A percentile compares a stretch with the other conserved stretches of the same genome.
phyloP scores from a whole-genome alignment of 2,888 invertebrate species.

The Pharmacophagus antenor region DNA sequence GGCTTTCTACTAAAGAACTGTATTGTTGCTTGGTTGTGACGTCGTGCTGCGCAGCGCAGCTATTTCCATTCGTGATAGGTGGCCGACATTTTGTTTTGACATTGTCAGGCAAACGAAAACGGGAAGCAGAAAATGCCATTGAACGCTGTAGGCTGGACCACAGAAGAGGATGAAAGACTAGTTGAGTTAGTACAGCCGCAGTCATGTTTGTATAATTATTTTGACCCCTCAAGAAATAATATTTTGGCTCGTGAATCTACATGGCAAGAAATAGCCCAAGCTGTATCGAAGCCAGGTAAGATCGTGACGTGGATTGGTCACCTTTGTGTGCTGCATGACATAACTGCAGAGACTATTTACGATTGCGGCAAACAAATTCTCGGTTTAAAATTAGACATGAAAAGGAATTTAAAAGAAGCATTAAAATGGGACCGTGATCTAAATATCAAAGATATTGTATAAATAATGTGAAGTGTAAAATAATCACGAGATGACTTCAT shows the following conservation, averaged over 20 bases:
- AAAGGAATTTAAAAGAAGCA: slow-evolving; percentile 14
- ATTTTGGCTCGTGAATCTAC: slow-evolving; percentile 65
- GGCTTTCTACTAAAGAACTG: slow-evolving; percentile 10
- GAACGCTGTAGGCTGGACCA: slow-evolving; percentile 66
- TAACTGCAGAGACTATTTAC: slow-evolving; percentile 40
- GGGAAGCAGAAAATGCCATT: slow-evolving; percentile 62
- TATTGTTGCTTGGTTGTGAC: slow-evolving; percentile 47
- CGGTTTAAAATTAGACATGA: slow-evolving; percentile 14
- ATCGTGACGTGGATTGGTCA: slow-evolving; percentile 33
- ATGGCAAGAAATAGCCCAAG: slow-evolving; percentile 70
- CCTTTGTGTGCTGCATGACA: slow-evolving; percentile 50
- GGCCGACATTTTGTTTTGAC: slow-evolving; percentile 69
- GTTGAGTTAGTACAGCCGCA: slow-evolving; percentile 68
- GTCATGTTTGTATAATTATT: slow-evolving; percentile 59
- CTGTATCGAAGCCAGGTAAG: slow-evolving; percentile 66
- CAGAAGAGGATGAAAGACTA: slow-evolving; percentile 65
- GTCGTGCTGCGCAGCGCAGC: slow-evolving; percentile 69
- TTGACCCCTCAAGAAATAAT: slow-evolving; percentile 67
- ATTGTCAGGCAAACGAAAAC: slow-evolving; percentile 45
- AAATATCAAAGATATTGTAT: background rate
- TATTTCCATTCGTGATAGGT: slow-evolving; percentile 72
- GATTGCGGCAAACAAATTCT: slow-evolving; percentile 9
- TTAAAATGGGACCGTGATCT: background rate
- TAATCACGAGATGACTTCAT: background rate
- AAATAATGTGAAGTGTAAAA: background rate